Evolutionary conservation across 2,797 vertebrate genomes (phyloP), one percentile per base, ranked within the genome.

Genomic region (Acomys russatus): DNA sequence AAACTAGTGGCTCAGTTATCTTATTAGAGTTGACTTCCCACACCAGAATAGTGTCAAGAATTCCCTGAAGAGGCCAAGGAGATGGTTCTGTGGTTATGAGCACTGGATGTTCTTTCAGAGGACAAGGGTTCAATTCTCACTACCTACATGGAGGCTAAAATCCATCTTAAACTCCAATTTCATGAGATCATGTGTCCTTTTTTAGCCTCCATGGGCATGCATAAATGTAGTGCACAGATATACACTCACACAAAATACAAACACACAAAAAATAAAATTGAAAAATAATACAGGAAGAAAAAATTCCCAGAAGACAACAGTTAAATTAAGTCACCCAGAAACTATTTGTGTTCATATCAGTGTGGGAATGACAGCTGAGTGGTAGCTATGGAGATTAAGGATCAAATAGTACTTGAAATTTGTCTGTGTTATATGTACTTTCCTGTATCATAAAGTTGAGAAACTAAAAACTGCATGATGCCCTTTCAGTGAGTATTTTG

Each of bases 241-340:
- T 30, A 68, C 63, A 85, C 18, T 68, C 82, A 68, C 3, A 49
- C 28, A 51, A 33, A 66, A 33, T 3, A 4, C 63, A 84, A 84
- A 68, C 49, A 68, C 44, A 33, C 38, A 23, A 51, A 68, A 51
- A 85, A 66, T 9, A 84, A 84, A 51, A n/a, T 8, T 68, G 20
- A 1, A 1, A 51, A n/a, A 22, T 22, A 15, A 51, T 51, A 30
- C 3, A 84, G 44, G 5, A 44, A 63, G 44, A 51, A 66, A 66
- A 63, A 88, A 25, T 44, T 51, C 63, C 89, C 82, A 82, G 54
- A 92, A 94, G 83, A 89, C 56, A 92, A 25, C 3, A 79, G 66
- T 63, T 56, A 54, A 44, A 15, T 28, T 61, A 89, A 88, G 56
- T 74, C 79, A 64, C 64, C 18, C 44, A 70, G 33, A 38, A 87